Evolutionary conservation across 2,888 invertebrate species (phyloP), one percentile per base, ranked within the genome.

Genomic region (Trissolcus brochymenae): DNA sequence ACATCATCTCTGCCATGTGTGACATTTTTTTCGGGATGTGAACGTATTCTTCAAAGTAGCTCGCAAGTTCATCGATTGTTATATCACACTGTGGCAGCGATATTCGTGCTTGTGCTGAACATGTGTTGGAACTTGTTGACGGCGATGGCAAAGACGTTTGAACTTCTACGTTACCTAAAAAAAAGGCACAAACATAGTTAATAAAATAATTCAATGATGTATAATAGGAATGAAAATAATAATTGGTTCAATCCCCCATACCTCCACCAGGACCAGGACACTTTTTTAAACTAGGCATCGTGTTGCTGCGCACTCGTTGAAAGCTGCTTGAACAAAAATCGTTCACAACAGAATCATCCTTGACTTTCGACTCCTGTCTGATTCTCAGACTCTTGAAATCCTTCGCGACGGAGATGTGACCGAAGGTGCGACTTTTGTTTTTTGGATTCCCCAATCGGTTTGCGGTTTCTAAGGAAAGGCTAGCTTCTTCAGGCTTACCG

Each of bases 11-110:
- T 74, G 98, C 98, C 98, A 98, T 98, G 71, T 94, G 93, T 56
- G 97, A 97, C 98, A 98, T 98, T 90, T 98, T 98, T 90, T 97
- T 97, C 81, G 98, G 98, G 91, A 98, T 97, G 91, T 98, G 95
- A 81, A 98, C 96, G 90, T 96, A 94, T 79, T 96, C 95, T 90
- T 98, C 98, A 90, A 98, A 97, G 90, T 98, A 98, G 89, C 96
- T 95, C 77, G 98, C 97, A 84, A 98, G 91, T 90, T 98, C 98
- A 89, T 97, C 96, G 84, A 97, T 97, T 55, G 96, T 96, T 61
- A 96, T 93, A 91, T 98, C 97, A 90, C 94, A 94, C 1, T 93
- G 92, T 53, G 94, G 93, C 73, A 93, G 92, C 14, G 91, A 91
- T 88, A 92, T 91, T 81, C 93, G 90, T 4, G 94, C 95, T 88